A percentile compares a stretch with the other conserved stretches of the same genome.
Evolutionary conservation across 2,888 invertebrate genomes (phyloP).

Genomic region (Cephus pulcher): DNA sequence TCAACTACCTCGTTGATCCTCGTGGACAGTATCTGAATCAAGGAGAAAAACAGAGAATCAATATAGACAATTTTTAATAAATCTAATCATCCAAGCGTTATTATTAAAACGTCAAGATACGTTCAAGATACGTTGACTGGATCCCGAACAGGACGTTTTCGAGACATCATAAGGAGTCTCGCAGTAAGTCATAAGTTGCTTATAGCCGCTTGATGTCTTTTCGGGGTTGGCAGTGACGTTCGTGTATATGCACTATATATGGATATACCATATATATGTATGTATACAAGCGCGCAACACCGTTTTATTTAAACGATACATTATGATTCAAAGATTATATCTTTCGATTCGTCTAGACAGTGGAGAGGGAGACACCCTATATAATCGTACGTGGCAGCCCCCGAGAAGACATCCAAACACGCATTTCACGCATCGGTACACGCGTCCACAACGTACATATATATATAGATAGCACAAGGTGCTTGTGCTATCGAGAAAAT

Average conservation of each 20-base stretch:
- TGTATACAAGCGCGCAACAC: constrained; percentile 10
- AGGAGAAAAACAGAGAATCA: background rate
- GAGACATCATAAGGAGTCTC: background rate
- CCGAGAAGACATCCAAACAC: constrained; percentile 46
- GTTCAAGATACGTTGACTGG: background rate
- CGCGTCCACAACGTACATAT: background rate
- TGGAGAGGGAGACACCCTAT: constrained; percentile 59
- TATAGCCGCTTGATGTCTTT: background rate
- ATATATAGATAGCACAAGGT: background rate
- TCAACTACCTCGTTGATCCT: background rate
- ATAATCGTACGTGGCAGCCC: constrained; percentile 50
- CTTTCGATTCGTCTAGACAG: constrained; percentile 63
- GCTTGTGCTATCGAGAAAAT: background rate
- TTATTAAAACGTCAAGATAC: background rate
- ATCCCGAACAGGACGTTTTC: background rate
- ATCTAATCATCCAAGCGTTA: background rate
- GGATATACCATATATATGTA: background rate
- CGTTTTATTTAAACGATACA: constrained; percentile 62
- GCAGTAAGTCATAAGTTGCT: background rate
- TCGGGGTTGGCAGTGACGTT: background rate
- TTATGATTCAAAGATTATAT: constrained; percentile 64
- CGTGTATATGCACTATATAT: background rate
- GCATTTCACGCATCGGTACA: constrained; percentile 23
- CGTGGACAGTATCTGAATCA: background rate
- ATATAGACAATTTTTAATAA: background rate